A percentile compares a stretch with the other conserved stretches of the same genome.
Evolutionary conservation across 2,888 invertebrate genomes (phyloP).

Genomic region (Exephanes ischioxanthus): DNA sequence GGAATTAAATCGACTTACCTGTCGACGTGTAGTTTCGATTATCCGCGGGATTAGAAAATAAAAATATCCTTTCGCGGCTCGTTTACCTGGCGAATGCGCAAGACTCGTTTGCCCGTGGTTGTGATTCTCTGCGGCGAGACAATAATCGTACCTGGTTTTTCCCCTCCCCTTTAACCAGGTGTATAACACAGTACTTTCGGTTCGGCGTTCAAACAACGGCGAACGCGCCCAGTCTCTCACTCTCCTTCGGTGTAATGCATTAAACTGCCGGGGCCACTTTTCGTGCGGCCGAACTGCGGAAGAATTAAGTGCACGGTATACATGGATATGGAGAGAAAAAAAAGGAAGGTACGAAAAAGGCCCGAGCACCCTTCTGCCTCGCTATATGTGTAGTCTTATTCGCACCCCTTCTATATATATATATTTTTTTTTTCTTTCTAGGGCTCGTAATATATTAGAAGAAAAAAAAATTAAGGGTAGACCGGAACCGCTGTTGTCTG

Average conservation of each 20-base stretch:
- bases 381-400: slow-evolving; percentile 13
- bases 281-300: slow-evolving; percentile 43
- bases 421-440: not conserved
- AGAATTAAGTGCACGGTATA: slow-evolving; percentile 36
- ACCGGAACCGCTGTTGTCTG: slow-evolving; percentile 19
- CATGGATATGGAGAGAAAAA: not conserved
- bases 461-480: slow-evolving; percentile 11
- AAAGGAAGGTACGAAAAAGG: slow-evolving; percentile 12
- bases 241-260: slow-evolving; percentile 36
- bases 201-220: slow-evolving; percentile 24
- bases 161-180: slow-evolving; percentile 42
- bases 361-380: not conserved
- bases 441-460: not conserved
- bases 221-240: slow-evolving; percentile 18
- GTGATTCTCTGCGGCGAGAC: not conserved
- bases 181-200: slow-evolving; percentile 35
- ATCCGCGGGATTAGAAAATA: not conserved
- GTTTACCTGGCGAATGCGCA: not conserved
- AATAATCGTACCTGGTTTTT: slow-evolving; percentile 36
- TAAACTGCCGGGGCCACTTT: slow-evolving; percentile 45
- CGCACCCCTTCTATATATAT: slow-evolving; percentile 23
- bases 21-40: not conserved
- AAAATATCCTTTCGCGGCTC: not conserved
- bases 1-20: not conserved
- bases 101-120: not conserved